A percentile compares a stretch with the other conserved stretches of the same genome.
phyloP scores from a whole-genome alignment of 2,113 vertebrate species.

The Scatophagus argus region DNA sequence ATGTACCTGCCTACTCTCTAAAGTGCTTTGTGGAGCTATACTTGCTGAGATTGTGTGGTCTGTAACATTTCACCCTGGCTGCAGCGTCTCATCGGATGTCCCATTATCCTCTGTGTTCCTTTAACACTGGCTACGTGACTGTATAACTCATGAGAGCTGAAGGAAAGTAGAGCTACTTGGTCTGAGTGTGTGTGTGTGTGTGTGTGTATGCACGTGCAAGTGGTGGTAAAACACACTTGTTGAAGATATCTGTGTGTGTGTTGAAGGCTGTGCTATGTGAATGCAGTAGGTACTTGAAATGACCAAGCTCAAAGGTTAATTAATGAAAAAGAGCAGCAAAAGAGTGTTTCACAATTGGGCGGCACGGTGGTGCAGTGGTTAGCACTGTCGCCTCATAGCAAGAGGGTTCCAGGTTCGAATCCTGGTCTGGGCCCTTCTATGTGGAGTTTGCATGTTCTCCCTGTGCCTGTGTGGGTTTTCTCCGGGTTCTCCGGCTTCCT shows the following conservation, averaged over 20 bases:
- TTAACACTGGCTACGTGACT: background rate
- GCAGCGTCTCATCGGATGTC: slow-evolving; percentile 7
- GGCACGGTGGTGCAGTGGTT: no score
- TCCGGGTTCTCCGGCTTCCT: no score
- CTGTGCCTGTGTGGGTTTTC: no score
- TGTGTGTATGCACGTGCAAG: background rate
- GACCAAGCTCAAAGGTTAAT: background rate
- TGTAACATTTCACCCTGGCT: background rate
- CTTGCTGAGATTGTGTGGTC: slow-evolving; percentile 1
- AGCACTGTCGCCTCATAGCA: no score
- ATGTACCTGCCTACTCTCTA: background rate
- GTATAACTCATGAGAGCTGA: slow-evolving; percentile 2
- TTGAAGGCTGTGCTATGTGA: background rate
- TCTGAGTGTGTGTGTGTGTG: background rate
- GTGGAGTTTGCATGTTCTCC: no score
- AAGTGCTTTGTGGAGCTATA: slow-evolving; percentile 23
- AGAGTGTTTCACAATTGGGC: no score
- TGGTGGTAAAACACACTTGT: background rate
- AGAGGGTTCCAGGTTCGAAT: no score
- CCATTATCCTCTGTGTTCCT: slow-evolving; percentile 18
- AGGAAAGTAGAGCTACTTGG: background rate
- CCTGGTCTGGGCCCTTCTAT: no score
- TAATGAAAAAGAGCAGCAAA: background rate
- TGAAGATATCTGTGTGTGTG: background rate
- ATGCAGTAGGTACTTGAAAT: background rate